phyloP scores from a whole-genome alignment of 2,113 vertebrate species.

The Romanogobio albipinnatus region DNA sequence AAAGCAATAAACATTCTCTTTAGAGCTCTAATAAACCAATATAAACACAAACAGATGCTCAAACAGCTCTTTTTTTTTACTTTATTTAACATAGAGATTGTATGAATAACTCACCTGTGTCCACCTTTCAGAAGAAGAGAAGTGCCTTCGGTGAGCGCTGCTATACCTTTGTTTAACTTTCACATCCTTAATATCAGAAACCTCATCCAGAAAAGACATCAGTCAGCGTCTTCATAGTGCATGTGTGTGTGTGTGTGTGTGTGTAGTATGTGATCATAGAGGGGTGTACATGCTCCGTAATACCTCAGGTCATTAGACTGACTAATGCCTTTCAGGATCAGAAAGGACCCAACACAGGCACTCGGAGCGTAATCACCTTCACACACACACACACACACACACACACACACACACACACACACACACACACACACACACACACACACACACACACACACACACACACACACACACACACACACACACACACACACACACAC shows the following conservation, averaged over 20 bases:
- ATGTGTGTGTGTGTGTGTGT: background rate
- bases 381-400: background rate
- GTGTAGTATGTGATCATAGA: background rate
- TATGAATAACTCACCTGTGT: constrained; percentile 9
- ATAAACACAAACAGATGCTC: background rate
- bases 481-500: too few species aligned
- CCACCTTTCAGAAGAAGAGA: background rate
- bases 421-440: too few species aligned
- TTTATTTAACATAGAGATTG: background rate
- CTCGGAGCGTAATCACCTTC: background rate
- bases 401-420: background rate
- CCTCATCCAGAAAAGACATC: background rate
- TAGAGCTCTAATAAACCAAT: background rate
- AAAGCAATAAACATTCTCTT: background rate
- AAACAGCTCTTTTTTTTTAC: too few species aligned
- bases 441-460: too few species aligned
- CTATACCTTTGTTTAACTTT: background rate
- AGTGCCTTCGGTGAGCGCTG: background rate
- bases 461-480: too few species aligned
- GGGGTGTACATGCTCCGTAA: background rate
- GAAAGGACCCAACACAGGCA: background rate
- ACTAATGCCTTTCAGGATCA: constrained; percentile 28
- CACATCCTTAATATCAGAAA: background rate
- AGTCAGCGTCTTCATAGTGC: background rate
- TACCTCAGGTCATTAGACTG: constrained; percentile 31